phyloP scores from a whole-genome alignment of 2,888 invertebrate species.

The Catotricha subobsoleta region DNA sequence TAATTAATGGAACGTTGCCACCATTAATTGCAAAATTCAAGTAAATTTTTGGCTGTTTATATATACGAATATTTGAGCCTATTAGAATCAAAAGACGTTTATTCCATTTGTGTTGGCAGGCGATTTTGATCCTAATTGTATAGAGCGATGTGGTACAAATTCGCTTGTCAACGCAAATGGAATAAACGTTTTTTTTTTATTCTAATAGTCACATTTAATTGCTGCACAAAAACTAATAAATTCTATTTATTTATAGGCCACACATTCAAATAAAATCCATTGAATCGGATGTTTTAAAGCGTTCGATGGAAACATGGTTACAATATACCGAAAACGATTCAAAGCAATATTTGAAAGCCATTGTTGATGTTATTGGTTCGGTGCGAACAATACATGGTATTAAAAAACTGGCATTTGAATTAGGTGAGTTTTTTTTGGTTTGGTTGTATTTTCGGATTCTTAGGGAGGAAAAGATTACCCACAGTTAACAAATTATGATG shows the following conservation, averaged over 20 bases:
- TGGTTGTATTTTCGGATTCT: too few relatives aligned
- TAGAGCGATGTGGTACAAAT: too few relatives aligned
- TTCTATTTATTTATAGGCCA: conserved; percentile 17
- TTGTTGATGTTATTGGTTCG: conserved; percentile 46
- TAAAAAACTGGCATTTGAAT: conserved; percentile 46
- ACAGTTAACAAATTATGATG: too few relatives aligned
- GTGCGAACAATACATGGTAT: conserved; percentile 55
- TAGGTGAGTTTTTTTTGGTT: conserved; percentile 34
- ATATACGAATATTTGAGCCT: too few relatives aligned
- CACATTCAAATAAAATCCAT: conserved; percentile 18
- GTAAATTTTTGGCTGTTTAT: too few relatives aligned
- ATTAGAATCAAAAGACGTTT: too few relatives aligned
- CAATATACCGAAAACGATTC: conserved; percentile 40
- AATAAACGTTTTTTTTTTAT: too few relatives aligned
- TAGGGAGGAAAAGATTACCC: too few relatives aligned
- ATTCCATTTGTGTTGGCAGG: too few relatives aligned
- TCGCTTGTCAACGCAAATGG: too few relatives aligned
- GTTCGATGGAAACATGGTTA: conserved; percentile 43
- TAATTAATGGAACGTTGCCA: conserved; percentile 39
- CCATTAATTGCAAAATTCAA: conserved; percentile 35
- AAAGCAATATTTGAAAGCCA: conserved; percentile 36
- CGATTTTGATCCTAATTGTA: too few relatives aligned
- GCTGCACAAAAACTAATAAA: conserved; percentile 10
- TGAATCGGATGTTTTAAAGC: conserved; percentile 23
- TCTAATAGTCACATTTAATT: too few relatives aligned